Conservation (phyloP, 1,140 invertebrate species). For the Lepeophtheirus salmonis region DNA sequence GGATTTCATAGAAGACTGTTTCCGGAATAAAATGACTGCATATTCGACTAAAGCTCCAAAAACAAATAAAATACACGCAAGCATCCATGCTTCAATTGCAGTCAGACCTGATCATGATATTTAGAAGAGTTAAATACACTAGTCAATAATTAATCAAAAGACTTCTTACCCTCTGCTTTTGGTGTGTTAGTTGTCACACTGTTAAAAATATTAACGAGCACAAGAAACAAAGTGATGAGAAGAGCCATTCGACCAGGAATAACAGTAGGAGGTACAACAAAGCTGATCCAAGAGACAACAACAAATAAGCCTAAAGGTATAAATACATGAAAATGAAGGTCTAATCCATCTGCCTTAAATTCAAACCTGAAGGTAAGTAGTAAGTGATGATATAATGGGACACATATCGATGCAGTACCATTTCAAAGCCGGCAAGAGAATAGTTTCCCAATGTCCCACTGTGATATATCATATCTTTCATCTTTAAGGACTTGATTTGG, state of each 20-base stretch:
- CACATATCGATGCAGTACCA: conserved; percentile 5
- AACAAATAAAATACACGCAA: not conserved
- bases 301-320: conserved; percentile 11
- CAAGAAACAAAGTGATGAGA: conserved; percentile 3
- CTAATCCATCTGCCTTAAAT: too few species aligned
- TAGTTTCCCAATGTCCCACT: not conserved
- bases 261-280: conserved; percentile 4
- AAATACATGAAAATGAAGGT: too few species aligned
- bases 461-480: not conserved
- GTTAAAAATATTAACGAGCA: conserved; percentile 10
- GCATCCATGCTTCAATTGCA: not conserved
- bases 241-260: conserved; percentile 7
- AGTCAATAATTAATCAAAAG: not conserved
- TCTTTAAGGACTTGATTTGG: not conserved
- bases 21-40: not conserved
- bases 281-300: conserved; percentile 12
- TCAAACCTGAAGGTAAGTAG: conserved; percentile 4
- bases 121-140: too few species aligned
- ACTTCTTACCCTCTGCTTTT: conserved; percentile 5
- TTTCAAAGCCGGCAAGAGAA: conserved; percentile 3
- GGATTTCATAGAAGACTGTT: too few species aligned
- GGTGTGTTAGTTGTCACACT: conserved; percentile 9
- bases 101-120: not conserved
- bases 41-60: not conserved
- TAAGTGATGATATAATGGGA: conserved; percentile 10